These are phyloP conservation scores for Rhinopithecus roxellana DNA, from an alignment of 2,113 vertebrate genomes.

Conservation along the genomic window DNA sequence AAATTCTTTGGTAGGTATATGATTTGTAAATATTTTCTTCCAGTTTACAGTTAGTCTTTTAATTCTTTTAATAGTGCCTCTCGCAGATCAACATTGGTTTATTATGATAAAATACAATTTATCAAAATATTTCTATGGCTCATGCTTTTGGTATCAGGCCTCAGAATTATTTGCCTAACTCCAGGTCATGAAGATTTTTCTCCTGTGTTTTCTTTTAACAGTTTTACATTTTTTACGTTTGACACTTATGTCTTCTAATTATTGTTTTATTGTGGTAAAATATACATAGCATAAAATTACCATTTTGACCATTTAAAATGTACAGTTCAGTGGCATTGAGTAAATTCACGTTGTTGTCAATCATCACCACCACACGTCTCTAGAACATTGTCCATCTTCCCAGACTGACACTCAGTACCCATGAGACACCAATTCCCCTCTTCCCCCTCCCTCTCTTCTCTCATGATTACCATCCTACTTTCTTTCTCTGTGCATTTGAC, in stretches of 20 bases:
- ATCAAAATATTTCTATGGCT: neutral
- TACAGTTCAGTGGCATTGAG: neutral
- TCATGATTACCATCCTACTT: neutral
- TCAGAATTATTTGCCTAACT: neutral
- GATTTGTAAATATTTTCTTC: neutral
- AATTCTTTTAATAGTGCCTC: neutral
- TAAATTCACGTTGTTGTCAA: no score
- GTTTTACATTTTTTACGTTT: neutral
- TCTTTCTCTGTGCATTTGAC: no score
- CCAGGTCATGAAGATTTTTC: neutral
- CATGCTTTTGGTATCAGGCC: neutral
- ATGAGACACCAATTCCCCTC: neutral
- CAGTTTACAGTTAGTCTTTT: neutral
- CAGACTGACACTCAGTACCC: neutral
- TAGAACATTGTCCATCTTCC: neutral
- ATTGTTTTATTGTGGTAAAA: neutral
- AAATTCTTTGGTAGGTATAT: neutral
- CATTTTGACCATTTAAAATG: neutral
- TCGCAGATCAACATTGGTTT: neutral
- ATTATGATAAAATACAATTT: neutral
- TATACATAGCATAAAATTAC: neutral
- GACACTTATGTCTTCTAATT: neutral
- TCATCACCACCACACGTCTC: no score
- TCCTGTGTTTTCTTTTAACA: neutral
- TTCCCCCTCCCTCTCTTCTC: fast-evolving